phyloP scores from a whole-genome alignment of 2,797 vertebrate genomes.

The Anabas testudineus region DNA sequence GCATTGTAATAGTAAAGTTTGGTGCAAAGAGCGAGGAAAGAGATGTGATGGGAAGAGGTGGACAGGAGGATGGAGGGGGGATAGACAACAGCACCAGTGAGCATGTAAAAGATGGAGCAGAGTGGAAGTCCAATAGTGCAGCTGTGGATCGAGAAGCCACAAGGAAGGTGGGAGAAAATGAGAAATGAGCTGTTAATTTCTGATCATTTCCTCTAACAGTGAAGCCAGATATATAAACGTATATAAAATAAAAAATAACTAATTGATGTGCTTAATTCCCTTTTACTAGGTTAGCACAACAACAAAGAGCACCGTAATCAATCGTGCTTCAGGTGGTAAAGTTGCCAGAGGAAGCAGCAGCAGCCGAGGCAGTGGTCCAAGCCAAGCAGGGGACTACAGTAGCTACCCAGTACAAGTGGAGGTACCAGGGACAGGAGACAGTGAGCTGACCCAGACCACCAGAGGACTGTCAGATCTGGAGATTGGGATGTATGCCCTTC shows the following conservation, averaged over 20 bases:
- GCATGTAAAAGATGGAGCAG: conserved; percentile 86
- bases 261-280: not conserved
- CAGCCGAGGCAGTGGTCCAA: conserved; percentile 77
- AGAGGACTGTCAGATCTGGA: conserved; percentile 94
- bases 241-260: not conserved
- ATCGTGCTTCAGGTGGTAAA: conserved; percentile 78
- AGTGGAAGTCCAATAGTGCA: conserved; percentile 84
- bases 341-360: conserved; percentile 75
- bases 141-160: conserved; percentile 83
- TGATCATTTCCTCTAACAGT: not conserved
- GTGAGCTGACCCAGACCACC: conserved; percentile 88
- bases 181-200: not conserved
- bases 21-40: conserved; percentile 84
- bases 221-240: no score
- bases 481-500: conserved; percentile 97
- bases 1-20: conserved; percentile 90
- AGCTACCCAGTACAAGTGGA: conserved; percentile 89
- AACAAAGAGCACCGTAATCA: conserved; percentile 82
- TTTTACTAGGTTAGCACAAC: conserved; percentile 85
- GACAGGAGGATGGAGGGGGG: conserved; percentile 74
- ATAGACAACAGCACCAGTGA: conserved; percentile 86
- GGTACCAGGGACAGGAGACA: conserved; percentile 82
- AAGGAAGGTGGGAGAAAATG: conserved; percentile 76
- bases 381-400: conserved; percentile 83
- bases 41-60: conserved; percentile 72